Conservation (phyloP, 2,113 vertebrate genomes). For the Platysteira castanea region DNA sequence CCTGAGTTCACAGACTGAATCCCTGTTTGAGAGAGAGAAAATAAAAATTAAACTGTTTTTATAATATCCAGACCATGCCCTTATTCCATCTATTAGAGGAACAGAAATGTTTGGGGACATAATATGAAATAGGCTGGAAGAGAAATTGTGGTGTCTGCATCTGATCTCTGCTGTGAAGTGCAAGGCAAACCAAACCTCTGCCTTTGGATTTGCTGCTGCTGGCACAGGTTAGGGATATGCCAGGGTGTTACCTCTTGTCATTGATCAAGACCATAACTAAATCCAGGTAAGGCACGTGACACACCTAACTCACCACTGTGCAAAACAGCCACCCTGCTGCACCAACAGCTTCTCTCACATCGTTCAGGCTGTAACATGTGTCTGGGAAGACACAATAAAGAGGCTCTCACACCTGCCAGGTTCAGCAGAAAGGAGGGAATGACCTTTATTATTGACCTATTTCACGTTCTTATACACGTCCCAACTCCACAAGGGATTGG, state of each 20-base stretch:
- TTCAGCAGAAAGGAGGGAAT: too few relatives aligned
- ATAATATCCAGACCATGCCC: neutral
- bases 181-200: neutral
- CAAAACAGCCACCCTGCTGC: neutral
- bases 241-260: neutral
- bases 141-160: neutral
- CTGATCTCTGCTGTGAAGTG: neutral
- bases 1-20: neutral
- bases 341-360: rapidly evolving
- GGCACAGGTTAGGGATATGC: neutral
- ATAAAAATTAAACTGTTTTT: neutral
- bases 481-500: too few relatives aligned
- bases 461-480: too few relatives aligned
- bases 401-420: too few relatives aligned
- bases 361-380: neutral
- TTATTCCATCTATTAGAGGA: neutral
- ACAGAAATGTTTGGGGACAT: neutral
- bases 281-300: neutral
- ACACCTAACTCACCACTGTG: neutral
- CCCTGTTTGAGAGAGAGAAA: neutral
- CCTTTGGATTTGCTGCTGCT: neutral
- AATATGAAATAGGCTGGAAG: neutral
- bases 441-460: too few relatives aligned
- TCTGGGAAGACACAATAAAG: too few relatives aligned
- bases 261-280: neutral